Percentiles rank a stretch among this genome's conserved stretches.
phyloP scores from a whole-genome alignment of 2,113 vertebrate species.

The Regulus satrapa region DNA sequence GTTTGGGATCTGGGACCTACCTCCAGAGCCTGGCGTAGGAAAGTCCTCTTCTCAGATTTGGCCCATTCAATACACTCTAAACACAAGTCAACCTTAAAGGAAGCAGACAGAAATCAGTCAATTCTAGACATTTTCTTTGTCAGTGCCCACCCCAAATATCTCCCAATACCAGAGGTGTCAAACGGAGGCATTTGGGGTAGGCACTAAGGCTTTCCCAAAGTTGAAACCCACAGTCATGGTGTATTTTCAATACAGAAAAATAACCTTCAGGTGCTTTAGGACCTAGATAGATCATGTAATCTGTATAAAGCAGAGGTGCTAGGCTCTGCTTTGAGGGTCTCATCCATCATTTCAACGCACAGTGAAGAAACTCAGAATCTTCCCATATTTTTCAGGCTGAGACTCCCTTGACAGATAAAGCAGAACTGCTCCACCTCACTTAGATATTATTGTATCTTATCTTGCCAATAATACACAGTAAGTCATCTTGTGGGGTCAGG shows the following conservation, averaged over 20 bases:
- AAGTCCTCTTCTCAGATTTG: constrained; percentile 97
- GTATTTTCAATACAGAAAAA: not conserved
- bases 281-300: not conserved
- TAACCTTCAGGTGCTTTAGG: not conserved
- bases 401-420: not conserved
- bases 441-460: not conserved
- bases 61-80: constrained; percentile 99
- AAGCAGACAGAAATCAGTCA: not conserved
- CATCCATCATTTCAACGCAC: not conserved
- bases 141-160: not conserved
- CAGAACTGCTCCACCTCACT: not conserved
- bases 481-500: not conserved
- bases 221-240: not conserved
- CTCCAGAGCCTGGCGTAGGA: constrained; percentile 96
- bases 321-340: not conserved
- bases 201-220: not conserved
- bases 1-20: constrained; percentile 54
- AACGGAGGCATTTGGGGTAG: not conserved
- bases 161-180: fast-evolving
- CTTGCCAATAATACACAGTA: fast-evolving
- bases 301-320: not conserved
- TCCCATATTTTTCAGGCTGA: not conserved
- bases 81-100: constrained; percentile 85
- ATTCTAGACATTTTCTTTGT: not conserved
- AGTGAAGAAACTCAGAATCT: not conserved